A percentile compares a stretch with the other conserved stretches of the same genome.
Evolutionary conservation across 2,888 invertebrate genomes (phyloP).

Genomic region (Synergus gifuensis): DNA sequence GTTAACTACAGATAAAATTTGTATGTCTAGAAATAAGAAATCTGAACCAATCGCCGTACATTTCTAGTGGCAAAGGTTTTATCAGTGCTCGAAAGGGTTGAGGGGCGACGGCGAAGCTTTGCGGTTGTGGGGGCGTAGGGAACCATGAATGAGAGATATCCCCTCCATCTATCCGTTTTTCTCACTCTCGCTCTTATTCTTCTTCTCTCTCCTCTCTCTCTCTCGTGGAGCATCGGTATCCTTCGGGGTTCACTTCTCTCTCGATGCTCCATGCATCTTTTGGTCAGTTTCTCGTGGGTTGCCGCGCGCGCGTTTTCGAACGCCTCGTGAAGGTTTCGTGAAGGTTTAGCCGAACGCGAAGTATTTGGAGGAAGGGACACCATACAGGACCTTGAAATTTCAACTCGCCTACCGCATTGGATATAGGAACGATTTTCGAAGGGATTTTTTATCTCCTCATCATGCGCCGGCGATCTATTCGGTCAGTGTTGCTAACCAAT

Average conservation of each 20-base stretch:
- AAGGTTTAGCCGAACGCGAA: constrained; percentile 26
- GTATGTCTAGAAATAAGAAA: not conserved
- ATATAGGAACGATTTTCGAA: constrained; percentile 34
- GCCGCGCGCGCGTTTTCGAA: constrained; percentile 64
- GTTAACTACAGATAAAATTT: constrained; percentile 1
- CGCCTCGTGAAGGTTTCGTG: constrained; percentile 35
- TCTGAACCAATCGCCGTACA: not conserved
- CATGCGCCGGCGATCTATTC: constrained; percentile 58
- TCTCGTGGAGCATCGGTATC: constrained; percentile 55
- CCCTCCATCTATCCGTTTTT: constrained; percentile 59
- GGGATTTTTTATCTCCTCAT: constrained; percentile 47
- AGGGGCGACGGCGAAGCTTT: constrained; percentile 48
- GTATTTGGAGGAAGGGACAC: constrained; percentile 36
- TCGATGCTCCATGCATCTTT: constrained; percentile 65
- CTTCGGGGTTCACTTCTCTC: constrained; percentile 70
- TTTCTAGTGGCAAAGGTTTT: constrained; percentile 10
- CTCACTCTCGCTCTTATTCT: constrained; percentile 46
- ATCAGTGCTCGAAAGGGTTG: constrained; percentile 26
- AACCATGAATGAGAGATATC: constrained; percentile 71
- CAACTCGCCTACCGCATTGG: constrained; percentile 28
- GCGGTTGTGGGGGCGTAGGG: constrained; percentile 64
- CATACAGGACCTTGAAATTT: constrained; percentile 39
- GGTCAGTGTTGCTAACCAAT: constrained; percentile 53
- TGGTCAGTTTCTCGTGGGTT: constrained; percentile 70
- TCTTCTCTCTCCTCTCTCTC: constrained; percentile 57